Evolutionary conservation across 2,888 invertebrate species (phyloP).

Genomic region (Troides aeacus): DNA sequence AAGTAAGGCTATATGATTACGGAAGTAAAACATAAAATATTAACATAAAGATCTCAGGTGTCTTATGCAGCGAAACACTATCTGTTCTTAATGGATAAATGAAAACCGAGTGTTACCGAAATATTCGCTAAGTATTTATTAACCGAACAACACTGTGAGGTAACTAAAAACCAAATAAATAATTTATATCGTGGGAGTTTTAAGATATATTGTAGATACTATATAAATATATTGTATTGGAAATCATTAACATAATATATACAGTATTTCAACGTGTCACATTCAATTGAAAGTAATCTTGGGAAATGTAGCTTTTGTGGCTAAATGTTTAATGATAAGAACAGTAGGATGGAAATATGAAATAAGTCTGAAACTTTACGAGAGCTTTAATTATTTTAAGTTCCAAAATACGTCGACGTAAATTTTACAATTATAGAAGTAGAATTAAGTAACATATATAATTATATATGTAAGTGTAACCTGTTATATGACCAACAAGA

Average conservation of each 20-base stretch:
- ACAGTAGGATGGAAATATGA: neutral
- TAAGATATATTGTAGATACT: no score
- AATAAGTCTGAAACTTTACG: neutral
- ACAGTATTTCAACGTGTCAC: neutral
- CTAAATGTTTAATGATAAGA: neutral
- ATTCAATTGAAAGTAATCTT: neutral
- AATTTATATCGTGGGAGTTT: no score
- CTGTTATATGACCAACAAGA: no score
- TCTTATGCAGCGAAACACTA: neutral
- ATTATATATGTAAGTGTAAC: no score
- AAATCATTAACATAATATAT: neutral
- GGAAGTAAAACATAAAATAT: neutral
- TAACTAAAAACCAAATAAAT: neutral
- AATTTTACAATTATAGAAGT: neutral
- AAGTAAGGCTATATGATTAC: neutral
- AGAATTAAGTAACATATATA: neutral
- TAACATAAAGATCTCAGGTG: neutral
- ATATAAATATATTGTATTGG: no score
- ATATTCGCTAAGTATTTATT: neutral
- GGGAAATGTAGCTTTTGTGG: neutral
- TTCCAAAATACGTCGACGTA: neutral
- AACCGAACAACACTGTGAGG: neutral
- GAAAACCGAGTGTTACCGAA: neutral
- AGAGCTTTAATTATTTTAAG: neutral
- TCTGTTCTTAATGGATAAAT: slow-evolving; percentile 2